Evolutionary conservation across 2,113 vertebrate species (phyloP), one percentile per base, ranked within the genome.

Genomic region (Sebastes schlegelii): DNA sequence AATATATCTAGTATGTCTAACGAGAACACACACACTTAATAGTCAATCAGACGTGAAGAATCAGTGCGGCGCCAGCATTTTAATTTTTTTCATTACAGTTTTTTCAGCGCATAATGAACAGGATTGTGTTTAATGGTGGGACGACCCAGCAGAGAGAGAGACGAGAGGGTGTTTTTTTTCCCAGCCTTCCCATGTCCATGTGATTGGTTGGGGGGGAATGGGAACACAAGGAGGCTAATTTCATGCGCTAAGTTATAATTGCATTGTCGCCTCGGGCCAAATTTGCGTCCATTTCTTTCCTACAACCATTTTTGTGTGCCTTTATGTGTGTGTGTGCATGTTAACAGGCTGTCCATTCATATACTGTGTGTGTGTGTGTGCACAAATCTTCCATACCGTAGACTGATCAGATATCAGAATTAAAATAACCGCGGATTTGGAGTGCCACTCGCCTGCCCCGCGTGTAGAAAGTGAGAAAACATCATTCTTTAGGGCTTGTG

Each of bases 181-280:
- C 78, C 82, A 88, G 88, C 79, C 70, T 76, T 74, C 80, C 67
- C 84, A 85, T 62, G 75, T 92, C 85, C 93, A 93, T 92, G 93
- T 94, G 93, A 94, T 92, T 89, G 88, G 91, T 91, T 89, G 88
- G n/a, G 80, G 79, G 86, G 79, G 89, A 91, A 88, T 70, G 73
- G 77, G 84, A 92, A 92, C 88, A 92, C 92, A 92, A 83, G 79
- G 87, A 89, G 82, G 89, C 90, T 92, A 91, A 92, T 93, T 94
- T 92, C 91, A 93, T 91, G 88, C 83, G 63, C 84, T 84, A 88
- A 92, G 86, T 91, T 92, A 92, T 92, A 92, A 94, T 88, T 92
- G 90, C 88, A 91, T 86, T 91, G 92, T 94, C 54, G 91, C 92
- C 91, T 92, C 87, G 42, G 89, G 93, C 88, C 84, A 92, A 88